These are phyloP conservation scores for Panthera leo DNA, from an alignment of 2,113 vertebrate genomes.

Conservation along the genomic window DNA sequence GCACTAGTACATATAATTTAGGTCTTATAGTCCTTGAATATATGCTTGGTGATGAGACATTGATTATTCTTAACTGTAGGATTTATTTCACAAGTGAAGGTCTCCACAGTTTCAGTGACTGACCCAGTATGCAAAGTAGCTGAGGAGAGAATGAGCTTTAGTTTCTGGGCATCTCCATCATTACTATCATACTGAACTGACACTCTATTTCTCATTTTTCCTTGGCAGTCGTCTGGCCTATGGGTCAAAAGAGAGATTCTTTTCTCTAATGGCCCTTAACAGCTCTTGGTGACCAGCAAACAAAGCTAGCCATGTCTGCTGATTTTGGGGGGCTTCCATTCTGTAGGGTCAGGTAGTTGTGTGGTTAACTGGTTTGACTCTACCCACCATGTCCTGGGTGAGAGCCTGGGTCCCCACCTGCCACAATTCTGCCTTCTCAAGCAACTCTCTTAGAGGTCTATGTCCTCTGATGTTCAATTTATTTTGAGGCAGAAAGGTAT, in stretches of 20 bases:
- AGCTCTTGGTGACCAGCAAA: neutral
- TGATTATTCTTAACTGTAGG: neutral
- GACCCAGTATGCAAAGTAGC: neutral
- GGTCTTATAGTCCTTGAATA: neutral
- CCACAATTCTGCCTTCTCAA: neutral
- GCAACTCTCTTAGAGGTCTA: neutral
- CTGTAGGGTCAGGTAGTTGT: neutral
- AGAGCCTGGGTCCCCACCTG: neutral
- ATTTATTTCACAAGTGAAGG: slow-evolving; percentile 26
- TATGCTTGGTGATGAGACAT: neutral
- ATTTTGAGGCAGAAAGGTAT: neutral
- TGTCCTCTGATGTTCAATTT: neutral
- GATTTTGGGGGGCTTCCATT: neutral
- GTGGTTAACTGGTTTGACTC: neutral
- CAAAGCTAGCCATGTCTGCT: neutral
- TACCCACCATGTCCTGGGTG: neutral
- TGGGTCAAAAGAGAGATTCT: neutral
- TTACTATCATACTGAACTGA: neutral
- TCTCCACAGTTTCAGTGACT: neutral
- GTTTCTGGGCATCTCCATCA: neutral
- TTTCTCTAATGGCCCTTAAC: neutral
- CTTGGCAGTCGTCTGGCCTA: neutral
- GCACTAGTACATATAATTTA: neutral
- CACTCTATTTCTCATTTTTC: neutral
- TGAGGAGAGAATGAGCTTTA: neutral